A percentile compares a stretch with the other conserved stretches of the same genome.
Conservation (phyloP, 2,888 invertebrate species). For the Nomada flava region DNA sequence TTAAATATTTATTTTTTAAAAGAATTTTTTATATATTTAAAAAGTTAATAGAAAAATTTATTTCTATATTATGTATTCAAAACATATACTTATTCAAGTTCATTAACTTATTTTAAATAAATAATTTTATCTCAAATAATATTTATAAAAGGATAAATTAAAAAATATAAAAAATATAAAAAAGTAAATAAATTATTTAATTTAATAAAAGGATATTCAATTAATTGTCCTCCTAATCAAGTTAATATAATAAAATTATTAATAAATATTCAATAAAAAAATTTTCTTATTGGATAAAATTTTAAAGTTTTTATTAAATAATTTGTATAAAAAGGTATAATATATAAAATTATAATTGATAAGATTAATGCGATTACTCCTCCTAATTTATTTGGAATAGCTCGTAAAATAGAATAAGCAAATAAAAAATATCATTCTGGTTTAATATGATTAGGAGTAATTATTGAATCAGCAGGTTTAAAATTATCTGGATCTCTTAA, state of each 20-base stretch:
- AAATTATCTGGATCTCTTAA: constrained; percentile 91
- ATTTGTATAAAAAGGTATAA: background rate
- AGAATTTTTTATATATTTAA: background rate
- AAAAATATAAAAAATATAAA: background rate
- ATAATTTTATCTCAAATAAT: background rate
- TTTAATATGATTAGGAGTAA: background rate
- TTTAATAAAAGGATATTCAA: background rate
- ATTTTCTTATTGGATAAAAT: background rate
- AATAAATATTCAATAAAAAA: constrained; percentile 6
- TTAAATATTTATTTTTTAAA: background rate
- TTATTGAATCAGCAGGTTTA: constrained; percentile 73
- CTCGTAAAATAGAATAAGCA: constrained; percentile 1
- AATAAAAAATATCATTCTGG: constrained; percentile 21
- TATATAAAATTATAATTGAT: constrained; percentile 16
- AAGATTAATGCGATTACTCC: background rate
- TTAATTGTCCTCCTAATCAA: background rate
- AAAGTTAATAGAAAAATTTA: constrained; percentile 5
- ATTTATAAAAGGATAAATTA: background rate
- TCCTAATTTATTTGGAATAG: constrained; percentile 4
- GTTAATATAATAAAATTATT: constrained; percentile 10
- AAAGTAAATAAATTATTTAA: background rate
- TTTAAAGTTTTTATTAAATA: constrained; percentile 2
- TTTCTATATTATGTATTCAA: constrained; percentile 12
- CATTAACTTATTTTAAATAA: constrained; percentile 4
- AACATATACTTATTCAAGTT: constrained; percentile 15